Conservation (phyloP, 2,797 vertebrate species). For the Hydrolagus colliei region DNA sequence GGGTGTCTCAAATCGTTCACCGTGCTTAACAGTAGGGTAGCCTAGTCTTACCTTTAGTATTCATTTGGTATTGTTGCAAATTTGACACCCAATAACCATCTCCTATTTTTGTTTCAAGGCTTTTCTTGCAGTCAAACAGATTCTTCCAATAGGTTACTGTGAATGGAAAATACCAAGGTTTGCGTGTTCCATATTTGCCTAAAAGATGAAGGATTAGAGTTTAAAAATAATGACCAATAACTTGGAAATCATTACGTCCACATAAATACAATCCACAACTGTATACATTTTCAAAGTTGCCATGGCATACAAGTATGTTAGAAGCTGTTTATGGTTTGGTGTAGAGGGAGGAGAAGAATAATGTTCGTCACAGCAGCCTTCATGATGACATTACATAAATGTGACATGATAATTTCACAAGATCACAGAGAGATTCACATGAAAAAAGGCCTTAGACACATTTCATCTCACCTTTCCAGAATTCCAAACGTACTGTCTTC, state of each 20-base stretch:
- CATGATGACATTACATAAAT: no score
- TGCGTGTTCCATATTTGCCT: constrained; percentile 48
- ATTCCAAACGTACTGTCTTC: no score
- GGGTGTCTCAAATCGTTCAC: no score
- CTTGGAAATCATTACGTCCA: no score
- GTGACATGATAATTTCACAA: not conserved
- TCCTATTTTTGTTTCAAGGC: constrained; percentile 30
- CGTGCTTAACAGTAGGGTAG: no score
- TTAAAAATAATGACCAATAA: not conserved
- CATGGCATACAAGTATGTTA: not conserved
- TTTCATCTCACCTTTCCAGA: no score
- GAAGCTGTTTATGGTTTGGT: not conserved
- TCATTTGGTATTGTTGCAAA: not conserved
- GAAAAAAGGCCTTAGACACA: no score
- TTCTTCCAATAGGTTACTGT: constrained; percentile 50
- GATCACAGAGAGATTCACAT: not conserved
- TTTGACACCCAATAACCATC: constrained; percentile 19
- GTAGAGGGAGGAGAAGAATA: not conserved
- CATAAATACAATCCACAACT: not conserved
- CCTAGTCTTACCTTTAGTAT: not conserved
- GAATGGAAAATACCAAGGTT: constrained; percentile 53
- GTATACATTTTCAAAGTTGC: no score
- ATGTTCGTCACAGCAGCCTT: no score
- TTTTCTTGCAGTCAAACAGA: constrained; percentile 30
- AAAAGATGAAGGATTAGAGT: constrained; percentile 1